Evolutionary conservation across 2,797 vertebrate species (phyloP).

Genomic region (Scolopax rusticola): DNA sequence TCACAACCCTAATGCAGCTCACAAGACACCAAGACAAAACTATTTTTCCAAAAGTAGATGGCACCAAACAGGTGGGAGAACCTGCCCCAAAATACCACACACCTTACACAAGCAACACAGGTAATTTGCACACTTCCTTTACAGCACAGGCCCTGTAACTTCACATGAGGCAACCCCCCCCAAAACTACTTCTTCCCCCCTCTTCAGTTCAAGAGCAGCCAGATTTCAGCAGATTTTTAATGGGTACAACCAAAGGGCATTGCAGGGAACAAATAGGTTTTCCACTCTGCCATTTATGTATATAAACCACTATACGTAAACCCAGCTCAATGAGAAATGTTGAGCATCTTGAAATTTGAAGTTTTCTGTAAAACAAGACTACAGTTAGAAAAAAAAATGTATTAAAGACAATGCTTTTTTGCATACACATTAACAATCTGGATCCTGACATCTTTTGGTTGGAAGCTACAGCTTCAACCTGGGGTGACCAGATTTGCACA

Average conservation of each 20-base stretch:
- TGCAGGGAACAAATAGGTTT: accelerated
- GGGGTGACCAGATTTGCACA: background rate
- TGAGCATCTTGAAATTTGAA: background rate
- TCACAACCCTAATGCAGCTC: background rate
- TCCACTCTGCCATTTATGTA: background rate
- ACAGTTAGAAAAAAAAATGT: background rate
- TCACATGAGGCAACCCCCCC: background rate
- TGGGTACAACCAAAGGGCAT: background rate
- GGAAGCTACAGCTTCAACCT: background rate
- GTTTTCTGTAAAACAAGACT: background rate
- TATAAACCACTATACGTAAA: background rate
- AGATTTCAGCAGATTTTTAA: background rate
- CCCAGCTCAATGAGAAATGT: background rate
- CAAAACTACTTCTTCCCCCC: background rate
- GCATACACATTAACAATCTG: background rate
- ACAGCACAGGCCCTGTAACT: too few species aligned
- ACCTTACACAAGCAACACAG: background rate
- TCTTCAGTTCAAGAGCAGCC: background rate
- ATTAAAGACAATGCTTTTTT: background rate
- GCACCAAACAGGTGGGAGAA: background rate
- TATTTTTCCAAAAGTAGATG: background rate
- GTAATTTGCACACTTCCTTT: background rate
- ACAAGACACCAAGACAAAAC: background rate
- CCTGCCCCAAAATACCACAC: background rate
- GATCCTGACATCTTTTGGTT: background rate